Evolutionary conservation across 2,888 invertebrate species (phyloP).

Genomic region (Lasioglossum figueresi): DNA sequence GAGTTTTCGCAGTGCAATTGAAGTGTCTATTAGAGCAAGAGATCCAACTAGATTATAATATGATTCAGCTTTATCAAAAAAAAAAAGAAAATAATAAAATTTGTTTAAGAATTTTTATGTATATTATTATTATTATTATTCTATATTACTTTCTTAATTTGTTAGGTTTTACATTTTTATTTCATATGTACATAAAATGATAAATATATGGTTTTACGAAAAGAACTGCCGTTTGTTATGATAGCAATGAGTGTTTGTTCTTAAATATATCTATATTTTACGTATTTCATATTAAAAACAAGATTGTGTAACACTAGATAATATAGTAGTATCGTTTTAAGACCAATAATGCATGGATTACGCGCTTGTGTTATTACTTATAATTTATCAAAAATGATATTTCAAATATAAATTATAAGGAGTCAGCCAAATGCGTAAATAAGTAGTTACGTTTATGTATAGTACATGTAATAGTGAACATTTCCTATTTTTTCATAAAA

Average conservation of each 20-base stretch:
- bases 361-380: slow-evolving; percentile 48
- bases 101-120: slow-evolving; percentile 54
- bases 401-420: slow-evolving; percentile 49
- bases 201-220: slow-evolving; percentile 65
- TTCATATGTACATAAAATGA: slow-evolving; percentile 63
- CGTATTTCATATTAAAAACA: slow-evolving; percentile 41
- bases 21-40: slow-evolving; percentile 40
- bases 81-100: slow-evolving; percentile 23
- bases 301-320: slow-evolving; percentile 43
- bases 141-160: slow-evolving; percentile 52
- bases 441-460: slow-evolving; percentile 51
- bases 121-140: slow-evolving; percentile 55
- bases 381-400: slow-evolving; percentile 50
- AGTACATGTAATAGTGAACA: slow-evolving; percentile 51
- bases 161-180: slow-evolving; percentile 62
- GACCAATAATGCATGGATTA: slow-evolving; percentile 49
- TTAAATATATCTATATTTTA: slow-evolving; percentile 51
- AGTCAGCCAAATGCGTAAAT: slow-evolving; percentile 55
- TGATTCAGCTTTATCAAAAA: slow-evolving; percentile 45
- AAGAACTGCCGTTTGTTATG: slow-evolving; percentile 60
- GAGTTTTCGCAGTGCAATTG: slow-evolving; percentile 57
- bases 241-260: slow-evolving; percentile 54
- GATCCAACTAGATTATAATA: slow-evolving; percentile 49
- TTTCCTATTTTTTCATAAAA: slow-evolving; percentile 58
- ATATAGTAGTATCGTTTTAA: slow-evolving; percentile 43